Base-by-base conservation (phyloP, 2,888 invertebrate species). In the Drosophila hawaiiensis region DNA sequence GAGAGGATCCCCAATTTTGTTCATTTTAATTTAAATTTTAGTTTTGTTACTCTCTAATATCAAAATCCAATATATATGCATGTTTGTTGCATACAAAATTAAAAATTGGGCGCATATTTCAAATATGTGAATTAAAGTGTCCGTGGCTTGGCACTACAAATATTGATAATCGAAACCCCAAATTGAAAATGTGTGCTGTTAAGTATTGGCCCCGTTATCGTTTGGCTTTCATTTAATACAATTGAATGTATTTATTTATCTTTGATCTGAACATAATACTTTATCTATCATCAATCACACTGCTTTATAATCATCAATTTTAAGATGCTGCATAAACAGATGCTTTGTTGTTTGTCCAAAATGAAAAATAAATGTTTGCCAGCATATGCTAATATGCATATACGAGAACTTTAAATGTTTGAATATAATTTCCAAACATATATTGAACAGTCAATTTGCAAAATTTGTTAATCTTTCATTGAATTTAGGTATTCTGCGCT, bases 1-100 rank as follows among this genome's bases (percentile, higher is more conserved):
- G 14, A 60, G 47, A 25, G 35, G 5, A 37, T 25, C 25, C 43
- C 31, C 19, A 16, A 29, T 66, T 52, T 54, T 58, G 55, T 54
- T 52, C 50, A 68, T 70, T 87, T 84, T 75, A 84, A 87, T 87
- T 82, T 76, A 84, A 80, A 70, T 78, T 56, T 61, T 61, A 28
- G 43, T 65, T 55, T 49, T 41, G 10, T 25, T 1, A 14, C 0
- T 22, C 25, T 37, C 31, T 19, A 55, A 55, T 39, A 31, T 41
- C 25, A 43, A 74, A 65, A 55, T 22, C 58, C 55, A 65, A 56
- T 47, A 47, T 22, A 22, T 7, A 19, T 61, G 50, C 16, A 60
- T 16, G 53, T 28, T 22, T 33, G 43, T n/a, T 12, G 33, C 28
- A 43, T 52, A 0, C n/a, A 7, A 54, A 60, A 60, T 60, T 60